Percentiles rank a stretch among this genome's conserved stretches.
Conservation (phyloP, 2,113 vertebrate genomes). For the Cinclus cinclus region DNA sequence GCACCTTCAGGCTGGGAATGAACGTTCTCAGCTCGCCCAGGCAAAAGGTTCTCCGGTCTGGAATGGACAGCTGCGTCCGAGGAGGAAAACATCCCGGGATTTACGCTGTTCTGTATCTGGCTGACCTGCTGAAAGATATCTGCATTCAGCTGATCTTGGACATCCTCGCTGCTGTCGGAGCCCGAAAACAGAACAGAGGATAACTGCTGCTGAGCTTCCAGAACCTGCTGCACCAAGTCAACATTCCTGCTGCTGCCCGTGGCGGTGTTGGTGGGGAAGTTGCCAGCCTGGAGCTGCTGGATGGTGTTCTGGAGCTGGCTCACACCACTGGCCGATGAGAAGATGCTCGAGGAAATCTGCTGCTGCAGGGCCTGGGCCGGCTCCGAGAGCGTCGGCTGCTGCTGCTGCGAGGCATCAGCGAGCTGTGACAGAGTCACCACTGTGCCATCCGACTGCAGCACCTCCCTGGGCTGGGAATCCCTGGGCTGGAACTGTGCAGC, state of each 20-base stretch:
- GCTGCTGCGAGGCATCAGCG: slow-evolving; percentile 65
- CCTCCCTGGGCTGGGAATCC: slow-evolving; percentile 82
- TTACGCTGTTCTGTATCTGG: slow-evolving; percentile 77
- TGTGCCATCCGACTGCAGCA: slow-evolving; percentile 74
- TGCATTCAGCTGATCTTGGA: slow-evolving; percentile 81
- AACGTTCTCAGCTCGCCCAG: slow-evolving; percentile 75
- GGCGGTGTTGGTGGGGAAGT: slow-evolving; percentile 72
- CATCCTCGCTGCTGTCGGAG: slow-evolving; percentile 74
- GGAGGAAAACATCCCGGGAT: slow-evolving; percentile 75
- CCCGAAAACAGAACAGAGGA: slow-evolving; percentile 82
- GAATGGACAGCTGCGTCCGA: slow-evolving; percentile 74
- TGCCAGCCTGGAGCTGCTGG: slow-evolving; percentile 90
- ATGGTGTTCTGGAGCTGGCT: slow-evolving; percentile 92
- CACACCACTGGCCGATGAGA: slow-evolving; percentile 81
- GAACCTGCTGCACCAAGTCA: slow-evolving; percentile 80
- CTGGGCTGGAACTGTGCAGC: slow-evolving; percentile 80
- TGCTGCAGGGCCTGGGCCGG: slow-evolving; percentile 86
- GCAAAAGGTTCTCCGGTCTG: slow-evolving; percentile 75
- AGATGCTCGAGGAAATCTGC: slow-evolving; percentile 84
- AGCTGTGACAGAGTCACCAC: slow-evolving; percentile 76
- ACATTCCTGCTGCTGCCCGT: slow-evolving; percentile 72
- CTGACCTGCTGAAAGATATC: slow-evolving; percentile 83
- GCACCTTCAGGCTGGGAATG: slow-evolving; percentile 80
- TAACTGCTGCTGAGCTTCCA: slow-evolving; percentile 82
- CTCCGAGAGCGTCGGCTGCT: slow-evolving; percentile 75